phyloP scores from a whole-genome alignment of 2,797 vertebrate species.

The Balearica regulorum region DNA sequence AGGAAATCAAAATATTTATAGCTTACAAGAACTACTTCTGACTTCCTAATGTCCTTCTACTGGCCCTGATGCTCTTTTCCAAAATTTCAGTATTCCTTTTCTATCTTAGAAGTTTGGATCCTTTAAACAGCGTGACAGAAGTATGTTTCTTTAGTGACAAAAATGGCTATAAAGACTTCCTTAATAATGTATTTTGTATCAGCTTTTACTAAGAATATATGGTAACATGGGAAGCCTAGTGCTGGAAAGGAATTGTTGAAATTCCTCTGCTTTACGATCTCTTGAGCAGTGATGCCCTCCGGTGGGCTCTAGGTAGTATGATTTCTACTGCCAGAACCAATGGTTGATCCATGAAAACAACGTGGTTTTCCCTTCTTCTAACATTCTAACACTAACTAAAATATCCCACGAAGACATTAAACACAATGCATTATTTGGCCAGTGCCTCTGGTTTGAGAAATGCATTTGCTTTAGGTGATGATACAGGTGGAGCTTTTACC shows the following conservation, averaged over 20 bases:
- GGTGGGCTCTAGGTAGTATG: slow-evolving; percentile 37
- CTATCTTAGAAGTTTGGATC: neutral
- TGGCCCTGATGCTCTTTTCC: neutral
- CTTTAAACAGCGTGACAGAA: neutral
- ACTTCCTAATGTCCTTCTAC: neutral
- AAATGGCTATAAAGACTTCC: neutral
- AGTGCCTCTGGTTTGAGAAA: neutral
- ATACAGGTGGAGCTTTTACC: neutral
- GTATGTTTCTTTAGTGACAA: neutral
- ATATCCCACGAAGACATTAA: neutral
- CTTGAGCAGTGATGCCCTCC: slow-evolving; percentile 70
- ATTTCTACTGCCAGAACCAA: neutral
- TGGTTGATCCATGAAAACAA: neutral
- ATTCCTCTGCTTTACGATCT: neutral
- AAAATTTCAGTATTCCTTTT: neutral
- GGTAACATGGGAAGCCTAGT: neutral
- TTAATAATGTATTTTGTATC: neutral
- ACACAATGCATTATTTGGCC: neutral
- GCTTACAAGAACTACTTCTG: neutral
- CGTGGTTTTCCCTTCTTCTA: neutral
- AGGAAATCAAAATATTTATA: neutral
- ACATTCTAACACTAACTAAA: neutral
- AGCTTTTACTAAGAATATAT: neutral
- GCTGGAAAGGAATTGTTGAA: neutral
- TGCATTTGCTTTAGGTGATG: neutral